Percentiles rank a stretch among this genome's conserved stretches.
phyloP scores from a whole-genome alignment of 1,140 invertebrate species.

The Platyura marginata region DNA sequence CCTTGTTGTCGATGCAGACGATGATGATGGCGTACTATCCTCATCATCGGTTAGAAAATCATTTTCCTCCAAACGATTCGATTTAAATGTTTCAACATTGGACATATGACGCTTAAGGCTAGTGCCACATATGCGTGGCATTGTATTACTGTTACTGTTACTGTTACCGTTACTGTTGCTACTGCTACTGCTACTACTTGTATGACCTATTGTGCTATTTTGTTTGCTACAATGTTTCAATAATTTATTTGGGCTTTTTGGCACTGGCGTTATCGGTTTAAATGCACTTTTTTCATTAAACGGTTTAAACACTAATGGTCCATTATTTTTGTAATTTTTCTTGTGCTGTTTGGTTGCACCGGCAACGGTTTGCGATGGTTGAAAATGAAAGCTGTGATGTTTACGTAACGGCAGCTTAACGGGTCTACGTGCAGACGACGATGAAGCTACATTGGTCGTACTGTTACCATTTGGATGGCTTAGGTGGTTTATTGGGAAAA shows the following conservation, averaged over 20 bases:
- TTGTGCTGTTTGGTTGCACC: constrained; percentile 8
- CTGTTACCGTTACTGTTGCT: neutral
- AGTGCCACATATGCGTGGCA: constrained; percentile 4
- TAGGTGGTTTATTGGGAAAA: neutral
- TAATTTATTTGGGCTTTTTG: neutral
- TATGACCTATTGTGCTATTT: neutral
- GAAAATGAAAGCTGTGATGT: constrained; percentile 47
- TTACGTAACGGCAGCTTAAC: constrained; percentile 39
- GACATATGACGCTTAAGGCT: constrained; percentile 3
- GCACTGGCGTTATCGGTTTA: constrained; percentile 17
- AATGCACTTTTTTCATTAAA: constrained; percentile 16
- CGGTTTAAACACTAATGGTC: constrained; percentile 12
- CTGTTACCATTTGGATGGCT: neutral
- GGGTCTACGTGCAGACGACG: constrained; percentile 13
- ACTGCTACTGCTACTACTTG: no score
- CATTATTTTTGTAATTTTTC: constrained; percentile 1
- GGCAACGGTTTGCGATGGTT: constrained; percentile 28
- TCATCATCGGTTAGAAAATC: neutral
- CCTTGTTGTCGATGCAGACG: neutral
- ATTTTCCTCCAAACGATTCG: neutral
- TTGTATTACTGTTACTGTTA: neutral
- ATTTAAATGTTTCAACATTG: constrained; percentile 4
- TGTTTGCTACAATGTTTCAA: neutral
- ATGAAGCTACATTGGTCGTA: constrained; percentile 18
- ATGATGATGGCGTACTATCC: neutral